Base-by-base conservation (phyloP, 1,140 invertebrate genomes). In the Cyrtorhinus lividipennis region DNA sequence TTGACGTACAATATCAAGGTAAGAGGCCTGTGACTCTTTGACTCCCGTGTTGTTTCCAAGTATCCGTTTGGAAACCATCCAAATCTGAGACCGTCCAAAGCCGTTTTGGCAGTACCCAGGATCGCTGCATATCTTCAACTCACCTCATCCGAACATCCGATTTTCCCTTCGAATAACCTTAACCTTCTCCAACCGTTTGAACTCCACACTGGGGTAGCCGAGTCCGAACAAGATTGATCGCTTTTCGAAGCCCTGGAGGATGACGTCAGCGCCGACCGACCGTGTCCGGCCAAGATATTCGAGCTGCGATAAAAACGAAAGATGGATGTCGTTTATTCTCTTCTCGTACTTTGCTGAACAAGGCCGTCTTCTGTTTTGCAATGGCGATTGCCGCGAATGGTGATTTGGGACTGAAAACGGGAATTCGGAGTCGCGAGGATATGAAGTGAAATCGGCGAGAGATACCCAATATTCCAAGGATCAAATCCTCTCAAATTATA, bases 1-100 rank as follows among this genome's bases (percentile, higher is more conserved):
- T 53, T 53, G 48, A 53, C 48, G 48, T 53, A 53, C 48, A 53
- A 53, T 53, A 53, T 53, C 48, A 53, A 53, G 48, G 48, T 53
- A 53, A 53, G 20, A 20, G 48, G 48, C 10, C 48, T 38, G 30
- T 38, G 30, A 38, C 30, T 8, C 48, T 20, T 5, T 8, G 48
- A 53, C 18, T 10, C 38, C n/a, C 38, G 38, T n/a, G 8, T 53
- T 22, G 10, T 53, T 53, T 20, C 48, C 48, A 53, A 53, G 48
- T 13, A 53, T 53, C 20, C 48, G 48, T 53, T 53, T 53, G 48
- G 48, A 53, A 5, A 13, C 10, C 5, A 20, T 53, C 48, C 48
- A 53, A 20, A 15, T 13, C 48, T 13, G 48, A 20, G 5, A 20
- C 10, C 18, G 48, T 5, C 5, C 20, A 10, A 10, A 53, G 48